phyloP scores from a whole-genome alignment of 2,113 vertebrate genomes.

The Daboia siamensis region DNA sequence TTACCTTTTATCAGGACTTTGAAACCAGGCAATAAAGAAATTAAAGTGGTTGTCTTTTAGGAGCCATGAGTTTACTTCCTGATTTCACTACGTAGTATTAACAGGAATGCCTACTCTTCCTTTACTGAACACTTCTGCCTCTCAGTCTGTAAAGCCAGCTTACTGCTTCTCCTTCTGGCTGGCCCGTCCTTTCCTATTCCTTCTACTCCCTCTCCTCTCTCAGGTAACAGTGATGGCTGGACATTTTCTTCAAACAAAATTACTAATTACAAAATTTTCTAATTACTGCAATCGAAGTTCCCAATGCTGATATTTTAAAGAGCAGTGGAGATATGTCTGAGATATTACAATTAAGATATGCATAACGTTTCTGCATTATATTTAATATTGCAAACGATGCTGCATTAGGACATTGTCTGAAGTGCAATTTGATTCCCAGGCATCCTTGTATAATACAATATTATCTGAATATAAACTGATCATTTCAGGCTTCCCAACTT shows the following conservation, averaged over 20 bases:
- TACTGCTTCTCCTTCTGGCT: background rate
- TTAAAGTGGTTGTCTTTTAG: background rate
- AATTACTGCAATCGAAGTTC: background rate
- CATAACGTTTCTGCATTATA: background rate
- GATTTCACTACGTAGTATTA: background rate
- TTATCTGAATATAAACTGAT: background rate
- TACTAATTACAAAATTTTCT: background rate
- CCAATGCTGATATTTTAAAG: background rate
- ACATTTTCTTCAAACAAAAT: background rate
- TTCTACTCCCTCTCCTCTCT: background rate
- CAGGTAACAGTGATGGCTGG: background rate
- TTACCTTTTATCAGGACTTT: background rate
- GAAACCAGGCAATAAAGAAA: background rate
- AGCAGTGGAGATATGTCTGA: background rate
- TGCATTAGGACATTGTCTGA: background rate
- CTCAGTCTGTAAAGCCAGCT: background rate
- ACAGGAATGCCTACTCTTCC: background rate
- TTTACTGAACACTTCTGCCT: background rate
- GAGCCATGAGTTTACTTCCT: background rate
- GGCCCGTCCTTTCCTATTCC: background rate
- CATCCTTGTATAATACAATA: background rate
- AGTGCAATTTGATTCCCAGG: background rate
- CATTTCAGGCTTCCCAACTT: background rate
- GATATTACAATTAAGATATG: background rate
- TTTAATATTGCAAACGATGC: background rate